Percentiles rank a stretch among this genome's conserved stretches.
These are phyloP conservation scores for Zosterops japonicus DNA, from an alignment of 2,113 vertebrate species.

Conservation along the genomic window DNA sequence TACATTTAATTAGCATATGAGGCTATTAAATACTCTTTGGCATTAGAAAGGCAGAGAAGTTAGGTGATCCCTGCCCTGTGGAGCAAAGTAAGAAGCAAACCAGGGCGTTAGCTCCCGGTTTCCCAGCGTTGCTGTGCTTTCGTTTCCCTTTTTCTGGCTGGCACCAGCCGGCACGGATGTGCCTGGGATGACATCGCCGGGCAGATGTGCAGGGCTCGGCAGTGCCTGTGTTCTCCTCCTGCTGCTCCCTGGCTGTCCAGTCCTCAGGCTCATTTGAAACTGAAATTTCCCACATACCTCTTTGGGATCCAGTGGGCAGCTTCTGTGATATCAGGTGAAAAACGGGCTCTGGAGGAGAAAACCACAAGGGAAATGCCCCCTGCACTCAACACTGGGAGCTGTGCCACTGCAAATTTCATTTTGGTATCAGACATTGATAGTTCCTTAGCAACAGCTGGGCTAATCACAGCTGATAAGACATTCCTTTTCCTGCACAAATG, in stretches of 20 bases:
- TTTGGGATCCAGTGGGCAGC: not conserved
- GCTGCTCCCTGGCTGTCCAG: not conserved
- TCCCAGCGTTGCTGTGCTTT: not conserved
- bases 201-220: not conserved
- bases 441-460: constrained; percentile 28
- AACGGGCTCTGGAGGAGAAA: not conserved
- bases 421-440: not conserved
- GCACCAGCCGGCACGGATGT: not conserved
- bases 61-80: not conserved
- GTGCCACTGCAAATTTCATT: not conserved
- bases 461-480: constrained; percentile 17
- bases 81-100: not conserved
- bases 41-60: not conserved
- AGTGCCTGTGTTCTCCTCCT: not conserved
- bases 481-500: not conserved
- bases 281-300: not conserved
- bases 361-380: not conserved
- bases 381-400: not conserved
- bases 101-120: not conserved
- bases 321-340: not conserved
- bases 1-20: rapidly evolving
- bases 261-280: not conserved
- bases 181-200: not conserved
- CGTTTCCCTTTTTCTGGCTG: not conserved
- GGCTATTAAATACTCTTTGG: not conserved